These are phyloP conservation scores for Netelia virgata DNA, from an alignment of 2,888 invertebrate genomes.

Conservation along the genomic window DNA sequence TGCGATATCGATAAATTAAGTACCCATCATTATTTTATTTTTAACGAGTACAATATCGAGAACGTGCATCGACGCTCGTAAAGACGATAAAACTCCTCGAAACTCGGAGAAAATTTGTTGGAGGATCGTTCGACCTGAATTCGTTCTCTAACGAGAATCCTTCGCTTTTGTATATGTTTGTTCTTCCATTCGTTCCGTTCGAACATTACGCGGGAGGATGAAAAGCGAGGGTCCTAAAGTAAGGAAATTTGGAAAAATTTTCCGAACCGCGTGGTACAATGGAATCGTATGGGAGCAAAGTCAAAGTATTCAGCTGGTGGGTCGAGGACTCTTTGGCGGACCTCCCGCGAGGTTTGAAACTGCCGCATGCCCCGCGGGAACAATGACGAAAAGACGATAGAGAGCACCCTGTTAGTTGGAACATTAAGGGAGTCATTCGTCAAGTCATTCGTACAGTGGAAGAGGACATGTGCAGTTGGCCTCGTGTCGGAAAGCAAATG, in stretches of 20 bases:
- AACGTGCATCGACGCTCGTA: not conserved
- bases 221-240: slow-evolving; percentile 7
- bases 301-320: slow-evolving; percentile 24
- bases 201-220: slow-evolving; percentile 11
- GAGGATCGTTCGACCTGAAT: slow-evolving; percentile 8
- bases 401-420: slow-evolving; percentile 76
- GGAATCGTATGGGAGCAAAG: slow-evolving; percentile 12
- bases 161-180: not conserved
- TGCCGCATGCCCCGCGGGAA: slow-evolving; percentile 64
- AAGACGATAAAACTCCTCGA: not conserved
- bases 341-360: slow-evolving; percentile 58
- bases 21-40: not conserved
- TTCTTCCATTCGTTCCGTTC: not conserved
- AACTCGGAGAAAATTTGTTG: slow-evolving; percentile 6
- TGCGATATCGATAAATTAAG: not conserved
- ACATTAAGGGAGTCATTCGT: slow-evolving; percentile 79
- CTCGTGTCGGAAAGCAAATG: slow-evolving; percentile 33
- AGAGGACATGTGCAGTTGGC: slow-evolving; percentile 23
- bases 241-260: slow-evolving; percentile 37
- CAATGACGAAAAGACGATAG: slow-evolving; percentile 76
- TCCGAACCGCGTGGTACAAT: slow-evolving; percentile 43
- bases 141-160: slow-evolving; percentile 26
- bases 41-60: not conserved
- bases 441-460: slow-evolving; percentile 74
- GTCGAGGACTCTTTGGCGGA: slow-evolving; percentile 52